phyloP scores from a whole-genome alignment of 2,797 vertebrate species.

The Cottoperca gobio region DNA sequence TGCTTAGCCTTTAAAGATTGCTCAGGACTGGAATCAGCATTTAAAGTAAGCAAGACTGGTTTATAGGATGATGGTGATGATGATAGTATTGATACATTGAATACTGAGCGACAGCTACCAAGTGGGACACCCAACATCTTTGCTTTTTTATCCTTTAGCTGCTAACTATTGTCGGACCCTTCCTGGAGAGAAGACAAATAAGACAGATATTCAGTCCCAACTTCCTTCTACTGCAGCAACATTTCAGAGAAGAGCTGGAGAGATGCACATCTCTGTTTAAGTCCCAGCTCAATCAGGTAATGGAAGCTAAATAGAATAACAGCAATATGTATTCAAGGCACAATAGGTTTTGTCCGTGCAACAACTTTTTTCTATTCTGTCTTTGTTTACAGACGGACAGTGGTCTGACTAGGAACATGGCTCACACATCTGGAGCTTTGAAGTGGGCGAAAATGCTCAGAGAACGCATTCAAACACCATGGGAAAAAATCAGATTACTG shows the following conservation, averaged over 20 bases:
- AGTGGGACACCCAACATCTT: neutral
- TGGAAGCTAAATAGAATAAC: neutral
- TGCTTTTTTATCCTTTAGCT: slow-evolving; percentile 73
- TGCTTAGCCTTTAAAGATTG: slow-evolving; percentile 86
- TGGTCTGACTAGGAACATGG: slow-evolving; percentile 84
- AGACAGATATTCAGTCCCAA: slow-evolving; percentile 85
- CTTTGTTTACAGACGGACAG: slow-evolving; percentile 67
- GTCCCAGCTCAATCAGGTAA: slow-evolving; percentile 83
- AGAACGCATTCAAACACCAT: slow-evolving; percentile 81
- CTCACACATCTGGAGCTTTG: slow-evolving; percentile 83
- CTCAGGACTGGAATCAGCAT: slow-evolving; percentile 85
- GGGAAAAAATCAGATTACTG: slow-evolving; percentile 82
- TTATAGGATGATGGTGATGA: neutral
- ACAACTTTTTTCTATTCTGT: neutral
- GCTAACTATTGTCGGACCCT: slow-evolving; percentile 85
- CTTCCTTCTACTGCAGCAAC: slow-evolving; percentile 80
- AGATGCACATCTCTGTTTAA: slow-evolving; percentile 83
- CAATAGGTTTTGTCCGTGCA: neutral
- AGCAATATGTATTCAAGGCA: neutral
- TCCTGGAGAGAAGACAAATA: slow-evolving; percentile 86
- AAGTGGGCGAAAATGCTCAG: slow-evolving; percentile 86
- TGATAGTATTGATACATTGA: neutral
- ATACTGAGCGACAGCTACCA: neutral
- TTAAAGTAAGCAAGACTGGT: slow-evolving; percentile 82
- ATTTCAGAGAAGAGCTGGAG: slow-evolving; percentile 84